Evolutionary conservation across 64 coral and sea anemone species (phyloP).

Genomic region (Montipora efflorescens): DNA sequence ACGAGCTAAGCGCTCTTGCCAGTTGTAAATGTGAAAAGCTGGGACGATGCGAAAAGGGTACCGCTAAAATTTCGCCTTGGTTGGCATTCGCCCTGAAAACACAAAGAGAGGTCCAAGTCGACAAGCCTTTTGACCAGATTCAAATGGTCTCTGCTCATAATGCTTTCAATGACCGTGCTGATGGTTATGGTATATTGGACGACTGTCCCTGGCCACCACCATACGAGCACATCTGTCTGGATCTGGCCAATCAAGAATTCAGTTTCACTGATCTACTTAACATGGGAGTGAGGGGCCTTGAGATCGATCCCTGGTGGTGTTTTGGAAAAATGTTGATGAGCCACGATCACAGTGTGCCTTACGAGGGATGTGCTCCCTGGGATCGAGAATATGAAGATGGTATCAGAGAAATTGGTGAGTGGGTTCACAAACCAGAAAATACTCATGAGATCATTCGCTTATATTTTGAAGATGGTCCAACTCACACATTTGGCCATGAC

Average conservation of each 20-base stretch:
- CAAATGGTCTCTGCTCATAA: slow-evolving; percentile 94
- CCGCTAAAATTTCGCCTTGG: slow-evolving; percentile 65
- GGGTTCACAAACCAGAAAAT: slow-evolving; percentile 77
- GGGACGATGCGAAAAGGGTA: slow-evolving; percentile 80
- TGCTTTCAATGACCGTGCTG: slow-evolving; percentile 83
- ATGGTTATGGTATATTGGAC: slow-evolving; percentile 81
- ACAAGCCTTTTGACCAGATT: slow-evolving; percentile 60
- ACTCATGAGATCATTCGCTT: slow-evolving; percentile 75
- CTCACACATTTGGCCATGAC: slow-evolving; percentile 83
- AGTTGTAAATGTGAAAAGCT: slow-evolving; percentile 74
- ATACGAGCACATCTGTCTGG: slow-evolving; percentile 74
- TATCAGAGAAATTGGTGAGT: slow-evolving; percentile 86
- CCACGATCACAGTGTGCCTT: slow-evolving; percentile 65
- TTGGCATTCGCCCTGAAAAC: slow-evolving; percentile 91
- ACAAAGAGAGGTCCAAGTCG: slow-evolving; percentile 77
- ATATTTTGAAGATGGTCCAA: slow-evolving; percentile 84
- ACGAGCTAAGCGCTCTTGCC: slow-evolving; percentile 74
- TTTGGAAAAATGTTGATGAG: slow-evolving; percentile 92
- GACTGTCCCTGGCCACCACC: slow-evolving; percentile 93
- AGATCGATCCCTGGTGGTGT: slow-evolving; percentile 96
- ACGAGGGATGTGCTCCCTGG: slow-evolving; percentile 86
- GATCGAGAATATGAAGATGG: slow-evolving; percentile 83
- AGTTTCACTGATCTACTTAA: slow-evolving; percentile 87
- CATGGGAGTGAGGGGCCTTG: slow-evolving; percentile 86
- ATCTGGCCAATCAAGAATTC: slow-evolving; percentile 94